Percentiles rank a stretch among this genome's conserved stretches.
Evolutionary conservation across 1,140 invertebrate species (phyloP).

Genomic region (Solenopsis invicta): DNA sequence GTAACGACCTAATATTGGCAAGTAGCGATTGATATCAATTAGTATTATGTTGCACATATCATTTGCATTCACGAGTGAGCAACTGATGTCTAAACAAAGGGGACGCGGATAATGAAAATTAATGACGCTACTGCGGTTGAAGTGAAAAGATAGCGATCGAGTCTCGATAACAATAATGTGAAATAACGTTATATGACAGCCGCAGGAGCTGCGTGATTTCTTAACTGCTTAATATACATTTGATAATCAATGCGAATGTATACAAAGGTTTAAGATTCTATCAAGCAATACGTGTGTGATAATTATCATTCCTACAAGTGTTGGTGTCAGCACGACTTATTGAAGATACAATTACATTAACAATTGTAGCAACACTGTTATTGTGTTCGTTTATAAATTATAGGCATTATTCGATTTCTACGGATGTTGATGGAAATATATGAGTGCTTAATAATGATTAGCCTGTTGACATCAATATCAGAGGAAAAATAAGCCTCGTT

Average conservation of each 20-base stretch:
- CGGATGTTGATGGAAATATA: background rate
- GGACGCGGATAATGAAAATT: constrained; percentile 30
- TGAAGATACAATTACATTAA: constrained; percentile 14
- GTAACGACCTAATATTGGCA: background rate
- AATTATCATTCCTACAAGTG: constrained; percentile 5
- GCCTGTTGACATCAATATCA: background rate
- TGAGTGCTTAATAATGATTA: background rate
- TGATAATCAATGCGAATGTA: constrained; percentile 10
- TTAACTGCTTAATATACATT: constrained; percentile 15
- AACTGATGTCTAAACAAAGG: constrained; percentile 26
- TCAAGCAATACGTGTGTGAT: background rate
- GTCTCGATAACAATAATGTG: constrained; percentile 18
- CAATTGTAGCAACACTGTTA: background rate
- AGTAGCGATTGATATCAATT: constrained; percentile 13
- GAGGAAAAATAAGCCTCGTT: background rate
- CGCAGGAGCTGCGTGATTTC: background rate
- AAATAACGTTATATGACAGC: background rate
- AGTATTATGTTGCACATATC: background rate
- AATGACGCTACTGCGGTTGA: constrained; percentile 6
- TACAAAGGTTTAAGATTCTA: constrained; percentile 8
- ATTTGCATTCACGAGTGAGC: constrained; percentile 5
- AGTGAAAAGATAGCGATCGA: constrained; percentile 21
- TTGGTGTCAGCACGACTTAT: background rate
- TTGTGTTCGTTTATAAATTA: constrained; percentile 7
- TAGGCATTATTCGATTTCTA: background rate